Percentiles rank a stretch among this genome's conserved stretches.
Evolutionary conservation across 2,888 invertebrate species (phyloP).

Genomic region (Hypomecis punctinalis): DNA sequence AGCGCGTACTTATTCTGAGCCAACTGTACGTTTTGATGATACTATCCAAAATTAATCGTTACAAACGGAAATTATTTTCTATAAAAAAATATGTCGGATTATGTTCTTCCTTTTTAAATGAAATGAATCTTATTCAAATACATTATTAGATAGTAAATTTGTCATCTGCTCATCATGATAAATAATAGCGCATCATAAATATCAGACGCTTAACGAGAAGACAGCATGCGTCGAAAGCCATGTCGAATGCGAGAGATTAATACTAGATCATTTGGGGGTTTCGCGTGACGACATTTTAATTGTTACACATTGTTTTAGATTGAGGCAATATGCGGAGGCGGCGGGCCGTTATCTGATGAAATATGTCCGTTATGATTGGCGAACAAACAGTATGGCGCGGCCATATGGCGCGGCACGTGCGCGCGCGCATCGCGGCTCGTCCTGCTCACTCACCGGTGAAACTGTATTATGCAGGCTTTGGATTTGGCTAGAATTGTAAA

Average conservation of each 20-base stretch:
- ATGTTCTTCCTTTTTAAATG: too few species aligned
- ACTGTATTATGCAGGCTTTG: slow-evolving; percentile 57
- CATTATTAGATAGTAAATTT: slow-evolving; percentile 9
- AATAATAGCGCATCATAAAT: slow-evolving; percentile 37
- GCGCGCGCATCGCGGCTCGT: slow-evolving; percentile 71
- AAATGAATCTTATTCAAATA: background rate
- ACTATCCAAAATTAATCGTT: too few species aligned
- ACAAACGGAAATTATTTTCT: too few species aligned
- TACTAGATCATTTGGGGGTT: slow-evolving; percentile 31
- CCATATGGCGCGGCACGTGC: slow-evolving; percentile 85
- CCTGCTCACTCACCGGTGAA: slow-evolving; percentile 82
- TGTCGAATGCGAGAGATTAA: slow-evolving; percentile 63
- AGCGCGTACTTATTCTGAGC: too few species aligned
- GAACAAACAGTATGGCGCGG: slow-evolving; percentile 84
- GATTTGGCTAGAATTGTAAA: slow-evolving; percentile 6
- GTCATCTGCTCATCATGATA: slow-evolving; percentile 13
- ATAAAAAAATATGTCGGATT: too few species aligned
- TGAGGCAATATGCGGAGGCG: slow-evolving; percentile 75
- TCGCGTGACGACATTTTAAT: slow-evolving; percentile 71
- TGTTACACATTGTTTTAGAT: slow-evolving; percentile 81
- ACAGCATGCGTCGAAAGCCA: slow-evolving; percentile 61
- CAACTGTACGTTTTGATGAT: too few species aligned
- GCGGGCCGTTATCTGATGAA: slow-evolving; percentile 84
- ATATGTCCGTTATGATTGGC: slow-evolving; percentile 86
- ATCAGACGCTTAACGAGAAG: slow-evolving; percentile 45